Base-by-base conservation (phyloP, 2,888 invertebrate species). In the Nycteola revayana region DNA sequence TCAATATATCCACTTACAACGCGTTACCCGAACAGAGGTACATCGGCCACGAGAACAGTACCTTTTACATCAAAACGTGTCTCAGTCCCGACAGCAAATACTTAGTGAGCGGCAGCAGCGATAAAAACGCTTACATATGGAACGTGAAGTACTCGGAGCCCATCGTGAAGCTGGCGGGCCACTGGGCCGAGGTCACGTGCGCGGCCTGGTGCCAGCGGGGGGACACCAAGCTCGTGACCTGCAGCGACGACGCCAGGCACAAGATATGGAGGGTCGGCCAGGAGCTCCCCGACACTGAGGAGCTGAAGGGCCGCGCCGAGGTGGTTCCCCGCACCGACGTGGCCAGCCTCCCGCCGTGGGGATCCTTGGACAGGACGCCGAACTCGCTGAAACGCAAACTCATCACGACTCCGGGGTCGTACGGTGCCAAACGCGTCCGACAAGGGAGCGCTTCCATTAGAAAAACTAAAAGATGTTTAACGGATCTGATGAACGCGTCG, bases 71-170 rank as follows among this genome's bases (percentile, higher is more conserved):
- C 20, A 96, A 96, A 75, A 91, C 95, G 0, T 91, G 93, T 43
- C 84, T 97, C 17, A 96, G 95, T 67, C 92, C 93, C 0, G 96
- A 97, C 77, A 93, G 94, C 2, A 83, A 89, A 44, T 97, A 95
- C 77, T 82, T 98, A 11, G 88, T 96, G 0, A 96, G 96, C 73
- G 97, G 97, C n/a, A 96, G 96, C 54, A 94, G 94, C 60, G 96
- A 96, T 77, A 93, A 94, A 53, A 90, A 92, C 56, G 97, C 96
- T 0, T 97, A 96, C 66, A 92, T 98, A 32, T 98, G 97, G 97
- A 93, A 92, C 69, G 90, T 93, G 1, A 87, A 90, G 7, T 76
- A 82, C 47, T 84, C 93, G 0, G 75, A 89, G 38, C 95, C 96
- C 0, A 72, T 96, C 6, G 91, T 94, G 9, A 89, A 90, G 30